phyloP scores from a whole-genome alignment of 2,797 vertebrate species.

The Macropodus opercularis region DNA sequence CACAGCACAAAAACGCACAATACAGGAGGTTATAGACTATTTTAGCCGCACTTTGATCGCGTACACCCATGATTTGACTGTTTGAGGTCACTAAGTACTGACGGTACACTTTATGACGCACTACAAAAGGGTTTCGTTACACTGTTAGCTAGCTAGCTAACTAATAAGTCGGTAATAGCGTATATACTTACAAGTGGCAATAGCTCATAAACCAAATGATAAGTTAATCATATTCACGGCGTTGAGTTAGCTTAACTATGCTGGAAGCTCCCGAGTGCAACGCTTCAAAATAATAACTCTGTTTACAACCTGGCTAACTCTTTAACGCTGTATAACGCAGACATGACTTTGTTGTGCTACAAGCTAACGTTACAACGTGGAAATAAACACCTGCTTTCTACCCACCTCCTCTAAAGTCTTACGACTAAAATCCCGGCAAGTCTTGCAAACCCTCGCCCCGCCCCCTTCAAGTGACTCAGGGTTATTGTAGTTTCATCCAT shows the following conservation, averaged over 20 bases:
- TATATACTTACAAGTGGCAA: conserved; percentile 4
- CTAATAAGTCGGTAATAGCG: background rate
- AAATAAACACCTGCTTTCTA: background rate
- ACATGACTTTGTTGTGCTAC: background rate
- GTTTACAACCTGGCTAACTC: background rate
- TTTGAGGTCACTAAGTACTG: background rate
- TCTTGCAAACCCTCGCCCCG: conserved; percentile 41
- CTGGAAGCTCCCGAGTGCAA: background rate
- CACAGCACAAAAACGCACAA: background rate
- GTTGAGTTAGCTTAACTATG: conserved; percentile 34
- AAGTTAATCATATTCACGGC: background rate
- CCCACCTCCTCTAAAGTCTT: conserved; percentile 28
- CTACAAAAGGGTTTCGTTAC: too few relatives aligned
- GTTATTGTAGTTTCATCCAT: conserved; percentile 62
- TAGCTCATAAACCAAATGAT: background rate
- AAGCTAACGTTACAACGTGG: background rate
- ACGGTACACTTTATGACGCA: too few relatives aligned
- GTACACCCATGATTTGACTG: too few relatives aligned
- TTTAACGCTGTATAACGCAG: background rate
- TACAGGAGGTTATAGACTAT: background rate
- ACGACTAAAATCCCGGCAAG: conserved; percentile 63
- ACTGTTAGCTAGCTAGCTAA: background rate
- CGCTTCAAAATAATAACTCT: background rate
- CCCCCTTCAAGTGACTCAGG: background rate
- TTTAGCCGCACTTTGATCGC: too few relatives aligned